Evolutionary conservation across 2,113 vertebrate genomes (phyloP).

Genomic region (Ahaetulla prasina): DNA sequence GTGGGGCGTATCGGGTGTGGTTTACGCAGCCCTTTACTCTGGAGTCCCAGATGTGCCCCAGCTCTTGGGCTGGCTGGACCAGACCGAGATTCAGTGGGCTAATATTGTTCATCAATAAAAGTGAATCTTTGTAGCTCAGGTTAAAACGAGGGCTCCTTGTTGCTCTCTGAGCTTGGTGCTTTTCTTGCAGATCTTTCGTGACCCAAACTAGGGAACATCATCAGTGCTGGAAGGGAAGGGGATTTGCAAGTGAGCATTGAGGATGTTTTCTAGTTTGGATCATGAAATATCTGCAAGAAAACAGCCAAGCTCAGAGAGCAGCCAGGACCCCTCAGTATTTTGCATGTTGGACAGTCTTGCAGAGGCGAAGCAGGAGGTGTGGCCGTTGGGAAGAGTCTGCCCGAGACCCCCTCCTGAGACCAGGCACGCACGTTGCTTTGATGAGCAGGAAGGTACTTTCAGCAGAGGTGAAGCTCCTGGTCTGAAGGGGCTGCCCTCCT

Average conservation of each 20-base stretch:
- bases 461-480: background rate
- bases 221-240: background rate
- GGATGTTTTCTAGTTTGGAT: background rate
- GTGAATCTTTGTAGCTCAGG: background rate
- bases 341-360: background rate
- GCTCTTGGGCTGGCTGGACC: background rate
- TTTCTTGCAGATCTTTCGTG: background rate
- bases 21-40: background rate
- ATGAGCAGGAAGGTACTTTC: background rate
- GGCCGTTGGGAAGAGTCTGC: background rate
- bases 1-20: background rate
- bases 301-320: background rate
- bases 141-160: background rate
- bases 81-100: background rate
- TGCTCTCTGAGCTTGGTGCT: background rate
- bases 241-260: too few relatives aligned
- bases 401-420: background rate
- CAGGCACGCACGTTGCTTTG: background rate
- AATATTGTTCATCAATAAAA: background rate
- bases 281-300: background rate
- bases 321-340: background rate
- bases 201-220: background rate
- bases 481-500: too few relatives aligned
- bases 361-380: background rate
- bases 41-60: background rate